A percentile compares a stretch with the other conserved stretches of the same genome.
Evolutionary conservation across 2,797 vertebrate genomes (phyloP).

Genomic region (Lacerta viridis): DNA sequence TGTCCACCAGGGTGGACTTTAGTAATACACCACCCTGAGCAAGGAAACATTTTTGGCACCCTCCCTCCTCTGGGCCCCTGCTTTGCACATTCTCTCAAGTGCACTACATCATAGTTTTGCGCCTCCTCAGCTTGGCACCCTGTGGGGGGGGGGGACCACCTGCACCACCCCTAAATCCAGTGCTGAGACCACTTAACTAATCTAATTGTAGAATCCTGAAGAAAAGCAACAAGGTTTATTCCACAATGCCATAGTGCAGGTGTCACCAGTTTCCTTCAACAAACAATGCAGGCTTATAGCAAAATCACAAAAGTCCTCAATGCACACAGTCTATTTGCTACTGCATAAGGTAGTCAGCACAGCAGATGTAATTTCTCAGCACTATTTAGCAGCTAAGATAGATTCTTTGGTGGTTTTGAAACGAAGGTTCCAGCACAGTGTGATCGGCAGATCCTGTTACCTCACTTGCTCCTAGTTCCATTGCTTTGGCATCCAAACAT

Average conservation of each 20-base stretch:
- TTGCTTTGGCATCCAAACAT: neutral
- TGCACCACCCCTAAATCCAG: no score
- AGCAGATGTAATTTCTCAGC: neutral
- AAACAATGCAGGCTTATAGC: neutral
- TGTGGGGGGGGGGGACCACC: no score
- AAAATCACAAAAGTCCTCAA: neutral
- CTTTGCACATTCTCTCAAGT: no score
- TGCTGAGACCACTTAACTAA: conserved; percentile 3
- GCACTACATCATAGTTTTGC: no score
- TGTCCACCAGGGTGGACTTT: no score
- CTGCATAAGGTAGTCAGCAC: neutral
- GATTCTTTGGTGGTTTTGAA: neutral
- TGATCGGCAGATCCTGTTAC: neutral
- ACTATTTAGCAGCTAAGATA: neutral
- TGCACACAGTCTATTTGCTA: neutral
- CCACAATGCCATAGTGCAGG: neutral
- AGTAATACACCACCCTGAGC: no score
- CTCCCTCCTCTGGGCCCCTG: no score
- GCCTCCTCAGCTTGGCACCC: no score
- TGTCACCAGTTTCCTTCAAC: neutral
- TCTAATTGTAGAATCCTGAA: neutral
- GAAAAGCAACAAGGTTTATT: conserved; percentile 33
- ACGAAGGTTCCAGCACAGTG: neutral
- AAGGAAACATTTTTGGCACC: no score
- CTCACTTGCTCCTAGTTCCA: neutral